Evolutionary conservation across 2,113 vertebrate genomes (phyloP).

Genomic region (Panthera tigris): DNA sequence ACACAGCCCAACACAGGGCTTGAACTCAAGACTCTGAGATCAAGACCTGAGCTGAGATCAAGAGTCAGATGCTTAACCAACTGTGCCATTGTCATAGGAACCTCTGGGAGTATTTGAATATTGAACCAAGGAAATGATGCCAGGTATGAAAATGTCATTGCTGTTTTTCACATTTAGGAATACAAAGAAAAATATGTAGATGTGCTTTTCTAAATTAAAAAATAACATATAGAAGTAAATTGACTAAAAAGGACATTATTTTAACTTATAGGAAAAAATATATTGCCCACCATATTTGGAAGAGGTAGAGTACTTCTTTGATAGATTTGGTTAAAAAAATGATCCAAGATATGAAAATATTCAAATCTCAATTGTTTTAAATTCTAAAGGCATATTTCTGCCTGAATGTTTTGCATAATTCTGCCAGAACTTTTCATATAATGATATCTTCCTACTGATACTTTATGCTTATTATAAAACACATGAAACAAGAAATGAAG

Average conservation of each 20-base stretch:
- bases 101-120: not conserved
- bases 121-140: constrained; percentile 34
- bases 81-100: too few relatives aligned
- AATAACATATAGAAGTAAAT: not conserved
- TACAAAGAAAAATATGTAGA: constrained; percentile 67
- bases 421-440: not conserved
- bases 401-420: not conserved
- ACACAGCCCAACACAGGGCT: too few relatives aligned
- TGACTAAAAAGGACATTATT: not conserved
- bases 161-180: constrained; percentile 57
- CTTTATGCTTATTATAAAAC: not conserved
- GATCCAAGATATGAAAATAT: not conserved
- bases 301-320: not conserved
- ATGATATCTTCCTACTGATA: not conserved
- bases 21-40: too few relatives aligned
- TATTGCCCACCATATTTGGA: not conserved
- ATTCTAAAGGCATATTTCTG: constrained; percentile 6
- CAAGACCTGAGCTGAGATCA: too few relatives aligned
- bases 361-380: not conserved
- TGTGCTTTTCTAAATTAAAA: constrained; percentile 12
- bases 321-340: not conserved
- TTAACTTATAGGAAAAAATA: not conserved
- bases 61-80: too few relatives aligned
- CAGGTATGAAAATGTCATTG: not conserved
- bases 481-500: constrained; percentile 34